phyloP scores from a whole-genome alignment of 2,888 invertebrate species.

The Cosmia trapezina region DNA sequence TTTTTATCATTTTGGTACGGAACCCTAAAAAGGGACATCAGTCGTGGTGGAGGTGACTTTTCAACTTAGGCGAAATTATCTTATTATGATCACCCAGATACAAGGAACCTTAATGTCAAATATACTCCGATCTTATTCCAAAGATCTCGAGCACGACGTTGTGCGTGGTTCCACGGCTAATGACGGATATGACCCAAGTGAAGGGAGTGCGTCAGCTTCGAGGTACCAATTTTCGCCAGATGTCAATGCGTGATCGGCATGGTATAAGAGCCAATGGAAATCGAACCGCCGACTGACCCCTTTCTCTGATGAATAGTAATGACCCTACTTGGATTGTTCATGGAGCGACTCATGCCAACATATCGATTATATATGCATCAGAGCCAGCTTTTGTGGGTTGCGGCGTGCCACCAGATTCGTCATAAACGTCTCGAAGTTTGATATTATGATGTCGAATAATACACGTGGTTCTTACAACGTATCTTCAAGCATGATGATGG shows the following conservation, averaged over 20 bases:
- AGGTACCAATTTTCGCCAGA: constrained; percentile 70
- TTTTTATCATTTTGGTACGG: too few relatives aligned
- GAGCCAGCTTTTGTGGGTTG: constrained; percentile 68
- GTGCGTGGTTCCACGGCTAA: constrained; percentile 1
- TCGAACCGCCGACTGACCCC: constrained; percentile 81
- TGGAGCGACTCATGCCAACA: constrained; percentile 63
- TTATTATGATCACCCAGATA: not conserved
- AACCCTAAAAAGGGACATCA: not conserved
- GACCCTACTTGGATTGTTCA: constrained; percentile 81
- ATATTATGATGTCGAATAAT: constrained; percentile 40
- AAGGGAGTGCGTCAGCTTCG: constrained; percentile 51
- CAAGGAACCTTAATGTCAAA: not conserved
- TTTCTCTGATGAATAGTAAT: constrained; percentile 86
- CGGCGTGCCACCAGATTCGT: constrained; percentile 63
- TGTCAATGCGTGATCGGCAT: constrained; percentile 72
- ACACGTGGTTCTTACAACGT: not conserved
- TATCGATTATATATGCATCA: constrained; percentile 67
- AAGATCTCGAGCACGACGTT: not conserved
- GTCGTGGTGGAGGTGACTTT: not conserved
- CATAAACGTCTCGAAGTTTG: constrained; percentile 49
- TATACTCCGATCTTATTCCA: constrained; percentile 4
- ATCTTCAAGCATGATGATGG: not conserved
- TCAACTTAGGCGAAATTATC: not conserved
- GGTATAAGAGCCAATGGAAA: constrained; percentile 74
- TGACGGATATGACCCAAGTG: constrained; percentile 51